Conservation (phyloP, 2,797 vertebrate genomes). For the Gymnoscopelus microlampas region DNA sequence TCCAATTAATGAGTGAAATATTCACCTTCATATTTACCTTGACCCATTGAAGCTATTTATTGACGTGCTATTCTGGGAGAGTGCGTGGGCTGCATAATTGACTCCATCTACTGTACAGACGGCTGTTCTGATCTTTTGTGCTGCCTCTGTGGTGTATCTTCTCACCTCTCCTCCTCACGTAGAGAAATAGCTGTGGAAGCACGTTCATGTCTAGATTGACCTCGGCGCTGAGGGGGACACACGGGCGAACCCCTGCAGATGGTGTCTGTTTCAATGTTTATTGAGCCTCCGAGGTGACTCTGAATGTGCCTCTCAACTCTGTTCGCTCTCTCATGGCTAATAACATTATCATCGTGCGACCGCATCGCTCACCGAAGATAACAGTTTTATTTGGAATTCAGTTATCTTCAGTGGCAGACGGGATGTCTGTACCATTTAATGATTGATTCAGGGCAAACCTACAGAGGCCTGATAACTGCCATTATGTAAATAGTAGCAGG, state of each 20-base stretch:
- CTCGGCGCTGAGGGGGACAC: conserved; percentile 37
- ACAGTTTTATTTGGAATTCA: too few species aligned
- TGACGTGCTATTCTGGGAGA: conserved; percentile 33
- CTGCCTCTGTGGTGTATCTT: background rate
- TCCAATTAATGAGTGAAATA: conserved; percentile 1
- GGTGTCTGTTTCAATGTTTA: conserved; percentile 24
- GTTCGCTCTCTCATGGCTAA: conserved; percentile 12
- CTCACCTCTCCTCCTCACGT: background rate
- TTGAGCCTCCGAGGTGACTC: conserved; percentile 36
- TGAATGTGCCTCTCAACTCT: conserved; percentile 26
- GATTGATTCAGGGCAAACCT: conserved; percentile 46
- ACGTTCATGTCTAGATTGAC: conserved; percentile 48
- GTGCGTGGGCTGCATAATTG: conserved; percentile 12
- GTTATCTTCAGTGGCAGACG: background rate
- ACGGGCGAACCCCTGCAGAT: conserved; percentile 21
- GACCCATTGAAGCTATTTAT: conserved; percentile 42
- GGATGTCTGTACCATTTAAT: conserved; percentile 44
- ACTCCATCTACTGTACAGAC: conserved; percentile 1
- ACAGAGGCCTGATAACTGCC: conserved; percentile 15
- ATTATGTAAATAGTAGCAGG: conserved; percentile 3
- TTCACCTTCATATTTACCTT: conserved; percentile 39
- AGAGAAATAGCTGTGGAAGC: conserved; percentile 48
- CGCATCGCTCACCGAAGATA: too few species aligned
- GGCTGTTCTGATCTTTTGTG: background rate
- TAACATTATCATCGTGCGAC: too few species aligned